Conservation (phyloP, 2,888 invertebrate species). For the Limulus polyphemus region DNA sequence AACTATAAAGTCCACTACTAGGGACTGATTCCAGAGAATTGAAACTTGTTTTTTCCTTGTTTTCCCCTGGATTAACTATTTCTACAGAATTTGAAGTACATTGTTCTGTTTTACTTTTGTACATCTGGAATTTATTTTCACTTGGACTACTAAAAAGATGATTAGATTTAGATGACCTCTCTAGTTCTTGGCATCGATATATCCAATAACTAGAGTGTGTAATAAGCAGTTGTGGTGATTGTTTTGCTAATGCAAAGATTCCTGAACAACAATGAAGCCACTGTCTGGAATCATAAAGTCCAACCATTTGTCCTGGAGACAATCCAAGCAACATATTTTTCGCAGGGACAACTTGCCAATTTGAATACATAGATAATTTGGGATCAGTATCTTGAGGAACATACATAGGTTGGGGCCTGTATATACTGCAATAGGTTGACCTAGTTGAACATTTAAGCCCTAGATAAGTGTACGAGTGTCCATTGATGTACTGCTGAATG, state of each 20-base stretch:
- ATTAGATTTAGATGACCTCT: background rate
- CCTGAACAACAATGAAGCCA: slow-evolving; percentile 47
- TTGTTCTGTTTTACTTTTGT: too few relatives aligned
- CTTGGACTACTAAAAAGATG: too few relatives aligned
- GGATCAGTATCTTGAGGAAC: slow-evolving; percentile 59
- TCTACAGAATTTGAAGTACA: too few relatives aligned
- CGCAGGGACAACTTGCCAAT: slow-evolving; percentile 48
- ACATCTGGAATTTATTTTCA: too few relatives aligned
- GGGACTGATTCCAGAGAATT: too few relatives aligned
- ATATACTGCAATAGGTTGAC: slow-evolving; percentile 82
- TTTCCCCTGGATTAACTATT: too few relatives aligned
- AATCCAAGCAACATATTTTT: slow-evolving; percentile 42
- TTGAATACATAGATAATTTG: slow-evolving; percentile 91
- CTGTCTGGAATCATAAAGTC: slow-evolving; percentile 63
- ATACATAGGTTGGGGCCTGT: slow-evolving; percentile 87
- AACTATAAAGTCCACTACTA: too few relatives aligned
- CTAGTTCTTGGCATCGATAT: slow-evolving; percentile 21
- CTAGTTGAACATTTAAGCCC: slow-evolving; percentile 81
- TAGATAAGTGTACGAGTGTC: slow-evolving; percentile 75
- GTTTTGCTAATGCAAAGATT: slow-evolving; percentile 5
- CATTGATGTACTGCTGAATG: slow-evolving; percentile 74
- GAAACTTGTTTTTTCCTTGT: too few relatives aligned
- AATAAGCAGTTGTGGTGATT: slow-evolving; percentile 22
- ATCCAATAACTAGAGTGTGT: slow-evolving; percentile 40
- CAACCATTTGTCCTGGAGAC: slow-evolving; percentile 53